phyloP scores from a whole-genome alignment of 2,888 invertebrate species.

The Penaeus monodon region DNA sequence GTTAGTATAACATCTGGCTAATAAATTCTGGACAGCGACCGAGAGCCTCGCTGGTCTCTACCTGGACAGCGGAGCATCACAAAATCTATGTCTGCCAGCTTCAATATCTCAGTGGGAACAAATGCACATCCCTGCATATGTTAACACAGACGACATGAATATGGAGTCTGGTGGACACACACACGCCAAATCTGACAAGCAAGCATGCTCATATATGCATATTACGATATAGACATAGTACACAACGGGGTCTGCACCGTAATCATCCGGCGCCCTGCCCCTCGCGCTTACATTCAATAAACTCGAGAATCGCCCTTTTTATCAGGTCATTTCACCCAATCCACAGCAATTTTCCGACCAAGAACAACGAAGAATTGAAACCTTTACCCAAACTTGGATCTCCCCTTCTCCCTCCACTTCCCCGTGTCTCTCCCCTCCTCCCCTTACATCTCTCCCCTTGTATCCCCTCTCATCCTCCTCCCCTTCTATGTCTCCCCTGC shows the following conservation, averaged over 20 bases:
- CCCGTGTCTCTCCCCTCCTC: too few species aligned
- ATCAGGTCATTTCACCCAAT: conserved; percentile 19
- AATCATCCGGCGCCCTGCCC: too few species aligned
- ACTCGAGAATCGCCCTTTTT: background rate
- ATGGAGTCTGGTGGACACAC: conserved; percentile 13
- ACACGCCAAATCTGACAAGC: conserved; percentile 18
- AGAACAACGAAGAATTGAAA: background rate
- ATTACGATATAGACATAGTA: conserved; percentile 6
- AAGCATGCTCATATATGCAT: conserved; percentile 1
- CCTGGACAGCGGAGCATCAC: background rate
- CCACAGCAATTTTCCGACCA: conserved; percentile 14
- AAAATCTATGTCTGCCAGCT: background rate
- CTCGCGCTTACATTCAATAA: background rate
- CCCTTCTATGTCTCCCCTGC: too few species aligned
- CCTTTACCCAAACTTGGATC: too few species aligned
- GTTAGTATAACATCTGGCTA: background rate
- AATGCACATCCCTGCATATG: conserved; percentile 17
- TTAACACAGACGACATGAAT: conserved; percentile 8
- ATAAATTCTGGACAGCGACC: conserved; percentile 3
- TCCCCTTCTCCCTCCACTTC: too few species aligned
- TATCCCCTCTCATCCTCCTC: too few species aligned
- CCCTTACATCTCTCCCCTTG: too few species aligned
- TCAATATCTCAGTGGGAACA: background rate
- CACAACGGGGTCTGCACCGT: background rate
- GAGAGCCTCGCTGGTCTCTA: background rate